Base-by-base conservation (phyloP, 2,113 vertebrate species). In the Tragulus kanchil region DNA sequence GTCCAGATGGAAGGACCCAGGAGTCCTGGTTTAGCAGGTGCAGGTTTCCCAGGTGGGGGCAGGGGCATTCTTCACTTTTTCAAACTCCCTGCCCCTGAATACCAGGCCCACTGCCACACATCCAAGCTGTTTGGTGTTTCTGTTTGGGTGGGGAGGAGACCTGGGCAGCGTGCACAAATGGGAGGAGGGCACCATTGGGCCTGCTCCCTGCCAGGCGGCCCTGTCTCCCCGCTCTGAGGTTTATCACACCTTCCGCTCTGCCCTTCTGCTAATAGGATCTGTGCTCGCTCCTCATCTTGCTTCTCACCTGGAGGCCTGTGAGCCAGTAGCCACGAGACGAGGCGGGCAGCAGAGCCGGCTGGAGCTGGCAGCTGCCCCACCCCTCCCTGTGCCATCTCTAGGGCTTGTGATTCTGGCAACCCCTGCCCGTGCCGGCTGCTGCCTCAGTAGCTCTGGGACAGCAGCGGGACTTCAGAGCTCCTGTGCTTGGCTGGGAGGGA, bases 261-360 rank as follows among this genome's bases (percentile, higher is more conserved):
- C 48, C 90, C 83, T 89, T 81, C 58, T 73, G 52, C 56, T 48
- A 21, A 17, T 10, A 31, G 54, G 90, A 50, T 26, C 45, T 19
- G 7, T 58, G 3, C 15, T 54, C 62, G 0, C 21, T n/a, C 67
- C 59, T 25, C 59, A 52, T 75, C 62, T 83, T 64, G 62, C 90
- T 86, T 95, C 90, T 96, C 92, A 93, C 77, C 92, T 69, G 77
- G 87, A 61, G 56, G 82, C 71, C 75, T 56, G 83, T 16, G 93
- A 93, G 83, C 42, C 93, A 52, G 75, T 15, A 17, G 59, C 54
- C 62, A 54, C 50, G 87, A 52, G 19, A 54, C 50, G 87, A 52
- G 19, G 8, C 8, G 14, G 26, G 11, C n/a, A n/a, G 65, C 48
- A 69, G 93, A 92, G 75, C 91, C 67, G 26, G 31, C 14, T 52